Evolutionary conservation across 1,140 invertebrate species (phyloP), one percentile per base, ranked within the genome.

Genomic region (Aplysia californica): DNA sequence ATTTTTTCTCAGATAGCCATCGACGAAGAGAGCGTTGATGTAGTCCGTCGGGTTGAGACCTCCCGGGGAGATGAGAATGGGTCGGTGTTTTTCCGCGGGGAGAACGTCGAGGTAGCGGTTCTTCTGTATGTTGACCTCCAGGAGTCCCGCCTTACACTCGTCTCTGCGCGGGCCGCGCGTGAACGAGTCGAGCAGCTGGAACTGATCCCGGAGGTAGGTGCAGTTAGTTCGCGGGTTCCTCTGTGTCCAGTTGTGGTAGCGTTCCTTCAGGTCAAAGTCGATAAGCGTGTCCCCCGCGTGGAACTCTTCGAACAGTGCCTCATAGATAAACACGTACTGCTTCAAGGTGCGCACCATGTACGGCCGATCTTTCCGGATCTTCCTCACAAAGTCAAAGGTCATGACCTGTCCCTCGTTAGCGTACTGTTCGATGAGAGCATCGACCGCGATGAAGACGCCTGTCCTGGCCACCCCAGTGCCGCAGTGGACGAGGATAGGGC

Each of bases 401-500:
- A 84, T 89, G 4, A 89, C 84, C 26, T 79, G 76, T 56, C 87
- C 84, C 56, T 88, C 85, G 26, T 38, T 41, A n/a, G 84, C 78
- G 75, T 88, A 87, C 75, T 89, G 84, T 23, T 86, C 81, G 35
- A 89, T 36, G 2, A 89, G 77, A 20, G 81, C 76, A 71, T 90
- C 87, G 0, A 90, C 79, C 21, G 87, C 87, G 23, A 89, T 87
- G 79, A 83, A 90, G 10, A 84, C 83, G 1, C 85, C 88, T 0
- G 86, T 87, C n/a, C 87, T 77, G 61, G 85, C 86, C 26, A 87
- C 82, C 0, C 87, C 87, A 18, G 88, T 89, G 10, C 96, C 97
- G 90, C 98, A 99, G 87, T 99, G 98, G 0, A 99, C 97, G 0
- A 99, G 93, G 70, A 99, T 92, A 0, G 98, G 98, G 0, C 96